Evolutionary conservation across 1,140 invertebrate species (phyloP).

Genomic region (Episyrphus balteatus): DNA sequence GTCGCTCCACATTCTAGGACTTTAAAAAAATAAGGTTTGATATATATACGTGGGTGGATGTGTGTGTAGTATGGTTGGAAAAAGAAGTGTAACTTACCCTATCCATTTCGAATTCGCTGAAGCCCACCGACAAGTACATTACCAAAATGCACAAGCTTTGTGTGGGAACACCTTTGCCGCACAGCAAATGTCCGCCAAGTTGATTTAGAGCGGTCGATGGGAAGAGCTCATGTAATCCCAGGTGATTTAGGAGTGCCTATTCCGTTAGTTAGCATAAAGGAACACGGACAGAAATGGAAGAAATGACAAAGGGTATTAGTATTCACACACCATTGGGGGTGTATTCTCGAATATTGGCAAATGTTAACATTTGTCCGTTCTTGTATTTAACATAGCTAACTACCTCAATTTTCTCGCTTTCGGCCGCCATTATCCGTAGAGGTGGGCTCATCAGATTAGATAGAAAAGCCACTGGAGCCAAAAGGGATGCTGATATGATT

Average conservation of each 20-base stretch:
- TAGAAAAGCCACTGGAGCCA: conserved; percentile 55
- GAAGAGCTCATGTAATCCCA: conserved; percentile 27
- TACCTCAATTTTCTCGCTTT: conserved; percentile 10
- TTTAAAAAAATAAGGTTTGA: too few species aligned
- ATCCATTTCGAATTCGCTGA: conserved; percentile 31
- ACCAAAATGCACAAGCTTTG: conserved; percentile 21
- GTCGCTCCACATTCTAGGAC: too few species aligned
- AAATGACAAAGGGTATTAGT: neutral
- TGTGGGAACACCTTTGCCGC: conserved; percentile 15
- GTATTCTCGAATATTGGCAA: conserved; percentile 1
- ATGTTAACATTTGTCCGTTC: conserved; percentile 1
- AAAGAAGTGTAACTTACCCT: conserved; percentile 19
- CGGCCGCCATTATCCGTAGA: conserved; percentile 14
- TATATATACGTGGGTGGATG: too few species aligned
- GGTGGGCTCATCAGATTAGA: conserved; percentile 35
- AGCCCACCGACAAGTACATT: conserved; percentile 27
- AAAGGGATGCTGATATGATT: conserved; percentile 45
- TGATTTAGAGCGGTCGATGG: conserved; percentile 22
- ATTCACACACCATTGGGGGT: neutral
- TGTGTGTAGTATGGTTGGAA: too few species aligned
- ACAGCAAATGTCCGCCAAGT: conserved; percentile 21
- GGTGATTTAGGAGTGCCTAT: conserved; percentile 25
- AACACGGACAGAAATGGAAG: conserved; percentile 3
- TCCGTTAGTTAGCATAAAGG: neutral
- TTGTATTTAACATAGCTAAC: neutral